A percentile compares a stretch with the other conserved stretches of the same genome.
Conservation (phyloP, 1,140 invertebrate species). For the Drosophila simulans region DNA sequence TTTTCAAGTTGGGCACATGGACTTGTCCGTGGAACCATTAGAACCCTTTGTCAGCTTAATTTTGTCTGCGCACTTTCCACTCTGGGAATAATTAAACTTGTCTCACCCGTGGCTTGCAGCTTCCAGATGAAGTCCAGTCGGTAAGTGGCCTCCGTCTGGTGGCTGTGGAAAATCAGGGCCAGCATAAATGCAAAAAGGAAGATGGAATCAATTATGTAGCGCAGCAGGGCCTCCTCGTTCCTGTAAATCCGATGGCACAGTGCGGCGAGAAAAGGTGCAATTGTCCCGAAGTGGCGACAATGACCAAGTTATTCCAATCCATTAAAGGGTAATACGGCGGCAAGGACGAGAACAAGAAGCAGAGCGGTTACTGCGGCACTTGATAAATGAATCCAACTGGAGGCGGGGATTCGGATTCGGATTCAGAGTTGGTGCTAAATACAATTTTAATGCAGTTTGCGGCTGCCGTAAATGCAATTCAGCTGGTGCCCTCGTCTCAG, state of each 20-base stretch:
- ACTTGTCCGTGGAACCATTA: constrained; percentile 2
- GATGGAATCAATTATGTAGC: constrained; percentile 84
- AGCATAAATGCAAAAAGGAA: constrained; percentile 88
- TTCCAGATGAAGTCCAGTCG: constrained; percentile 97
- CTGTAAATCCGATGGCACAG: constrained; percentile 21
- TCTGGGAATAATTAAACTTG: constrained; percentile 9
- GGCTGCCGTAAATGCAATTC: constrained; percentile 76
- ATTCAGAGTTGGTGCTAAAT: constrained; percentile 63
- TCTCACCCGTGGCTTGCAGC: constrained; percentile 92
- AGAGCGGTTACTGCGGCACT: constrained; percentile 21
- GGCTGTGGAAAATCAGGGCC: constrained; percentile 92
- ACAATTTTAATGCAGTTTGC: constrained; percentile 82
- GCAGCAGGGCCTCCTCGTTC: constrained; percentile 79
- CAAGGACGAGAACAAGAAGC: constrained; percentile 2
- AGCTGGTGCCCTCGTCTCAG: constrained; percentile 75
- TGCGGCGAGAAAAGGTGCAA: constrained; percentile 5
- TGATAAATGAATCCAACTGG: constrained; percentile 56
- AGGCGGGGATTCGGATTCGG: neutral
- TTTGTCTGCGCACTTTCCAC: constrained; percentile 9
- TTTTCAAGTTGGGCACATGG: constrained; percentile 18
- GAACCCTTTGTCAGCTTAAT: neutral
- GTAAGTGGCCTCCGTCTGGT: constrained; percentile 95
- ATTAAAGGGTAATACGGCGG: constrained; percentile 58
- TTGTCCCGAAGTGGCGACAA: constrained; percentile 32
- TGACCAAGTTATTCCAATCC: constrained; percentile 74